Base-by-base conservation (phyloP, 2,888 invertebrate species). In the Melieria crassipennis region DNA sequence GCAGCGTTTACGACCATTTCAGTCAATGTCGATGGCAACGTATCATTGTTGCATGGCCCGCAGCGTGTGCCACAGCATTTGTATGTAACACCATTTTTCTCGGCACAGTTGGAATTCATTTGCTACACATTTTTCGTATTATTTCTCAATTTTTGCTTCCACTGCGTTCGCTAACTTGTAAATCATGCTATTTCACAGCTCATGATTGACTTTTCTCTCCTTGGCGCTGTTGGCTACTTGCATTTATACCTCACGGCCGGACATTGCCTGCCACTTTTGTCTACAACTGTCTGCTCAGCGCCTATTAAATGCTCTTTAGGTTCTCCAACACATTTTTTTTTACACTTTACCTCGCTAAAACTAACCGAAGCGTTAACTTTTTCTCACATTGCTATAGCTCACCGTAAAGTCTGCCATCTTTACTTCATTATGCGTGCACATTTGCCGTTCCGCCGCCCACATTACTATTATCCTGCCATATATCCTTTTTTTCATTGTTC, bases 171-270 rank as follows among this genome's bases (percentile, higher is more conserved):
- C 43, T n/a, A 13, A 69, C 62, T 55, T 45, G 46, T 69, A 47
- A 62, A 45, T 69, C 55, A 56, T 55, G 11, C 47, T 9, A 61
- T 55, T 62, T 55, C 47, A 67, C 60, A 50, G 48, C 67, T 45
- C 50, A 60, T 61, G 67, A 67, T 61, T 67, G 67, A 67, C 67
- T 67, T 67, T 61, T 50, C 60, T 61, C 42, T 61, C 30, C 52
- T 45, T 50, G 60, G 50, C 58, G 43, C 61, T 50, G 67, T 52
- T 52, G 48, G 5, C 45, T 48, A 43, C 6, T 48, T 16, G 48
- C 66, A 67, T 67, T 60, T 43, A 67, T 67, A 48, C 47, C n/a
- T 42, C 66, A 60, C 50, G 50, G 60, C 10, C 43, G 52, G 58
- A 7, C 48, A 5, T 9, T 5, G 42, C 48, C 13, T 67, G 46